Base-by-base conservation (phyloP, 1,140 invertebrate species). In the Drosophila serrata region DNA sequence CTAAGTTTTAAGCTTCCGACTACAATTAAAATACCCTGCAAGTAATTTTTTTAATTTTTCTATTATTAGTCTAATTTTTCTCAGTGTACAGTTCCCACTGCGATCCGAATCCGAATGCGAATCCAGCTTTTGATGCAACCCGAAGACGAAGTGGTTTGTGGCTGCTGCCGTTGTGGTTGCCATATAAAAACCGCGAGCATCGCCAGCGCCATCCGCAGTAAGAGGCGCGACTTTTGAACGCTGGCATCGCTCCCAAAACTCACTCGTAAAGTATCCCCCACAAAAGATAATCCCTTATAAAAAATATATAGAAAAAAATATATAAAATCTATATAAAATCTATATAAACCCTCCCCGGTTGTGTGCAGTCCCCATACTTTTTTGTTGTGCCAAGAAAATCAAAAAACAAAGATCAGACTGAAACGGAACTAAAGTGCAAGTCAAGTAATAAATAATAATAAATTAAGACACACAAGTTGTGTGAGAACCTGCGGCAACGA, bases 141-240 rank as follows among this genome's bases (percentile, higher is more conserved):
- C 75, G 76, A 87, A 79, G 75, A 87, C 75, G 46, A 56, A 58
- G 69, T 64, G n/a, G 27, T 31, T 49, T 29, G 57, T 8, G 37
- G 68, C 27, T 59, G 56, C 27, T 59, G 56, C 11, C 27, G 59
- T 39, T 57, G 69, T 60, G 56, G 27, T 13, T 62, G 60, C 56
- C 61, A 80, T 81, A 91, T 91, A 91, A 84, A 91, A 91, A 88
- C 88, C 55, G 78, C 78, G 67, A 69, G 61, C 82, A 59, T 53
- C 63, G 75, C 62, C 78, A 76, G 82, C 88, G 81, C 78, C 80
- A 79, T 65, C 58, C 82, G 82, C 81, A 91, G 88, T 91, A 74
- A 73, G 65, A 74, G 78, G 69, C 88, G 88, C 88, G 88, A 88
- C 80, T 79, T 88, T 91, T 91, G 73, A 88, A 91, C 80, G 82